Evolutionary conservation across 2,797 vertebrate genomes (phyloP), one percentile per base, ranked within the genome.

Genomic region (Nothura maculosa): DNA sequence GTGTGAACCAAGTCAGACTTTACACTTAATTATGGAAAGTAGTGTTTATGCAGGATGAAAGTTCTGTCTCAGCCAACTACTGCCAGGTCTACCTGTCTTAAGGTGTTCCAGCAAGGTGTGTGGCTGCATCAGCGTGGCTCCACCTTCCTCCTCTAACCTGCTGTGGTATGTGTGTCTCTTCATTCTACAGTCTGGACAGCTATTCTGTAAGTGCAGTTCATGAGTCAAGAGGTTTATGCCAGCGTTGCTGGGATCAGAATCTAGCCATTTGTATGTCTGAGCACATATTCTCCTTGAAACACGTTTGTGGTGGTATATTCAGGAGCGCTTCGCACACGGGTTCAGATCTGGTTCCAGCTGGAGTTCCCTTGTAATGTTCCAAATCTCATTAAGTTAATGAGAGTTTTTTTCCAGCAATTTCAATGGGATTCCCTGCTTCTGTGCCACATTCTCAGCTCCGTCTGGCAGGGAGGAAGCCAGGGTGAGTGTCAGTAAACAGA

Each of bases 331-430:
- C 6, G 1, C 45, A 47, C 80, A 86, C 8, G 1, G 60, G 93
- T 95, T 94, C 89, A 95, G 92, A 96, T 95, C 95, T 95, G 68
- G 92, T 96, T 96, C 94, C 95, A 96, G 83, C 89, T 95, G 94
- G 95, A 96, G 89, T 95, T 95, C 94, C 95, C 94, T 93, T 84
- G 82, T 87, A 94, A 91, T 94, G 93, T 93, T 96, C 92, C 94
- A 94, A 95, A 96, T 90, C 95, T 92, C 93, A 96, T 95, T 96
- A 95, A 93, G 87, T 96, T 94, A 96, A 95, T 95, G 82, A 95
- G 92, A 64, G 61, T 79, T 94, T 94, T 94, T 95, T 87, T 54
- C 91, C 85, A 95, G 74, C 89, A 91, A 94, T 94, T 95, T 90
- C 93, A 95, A 84, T 1, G 90, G 96, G 96, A 96, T 96, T 96